A percentile compares a stretch with the other conserved stretches of the same genome.
Evolutionary conservation across 2,797 vertebrate genomes (phyloP).

Genomic region (Adrianichthys oophorus): DNA sequence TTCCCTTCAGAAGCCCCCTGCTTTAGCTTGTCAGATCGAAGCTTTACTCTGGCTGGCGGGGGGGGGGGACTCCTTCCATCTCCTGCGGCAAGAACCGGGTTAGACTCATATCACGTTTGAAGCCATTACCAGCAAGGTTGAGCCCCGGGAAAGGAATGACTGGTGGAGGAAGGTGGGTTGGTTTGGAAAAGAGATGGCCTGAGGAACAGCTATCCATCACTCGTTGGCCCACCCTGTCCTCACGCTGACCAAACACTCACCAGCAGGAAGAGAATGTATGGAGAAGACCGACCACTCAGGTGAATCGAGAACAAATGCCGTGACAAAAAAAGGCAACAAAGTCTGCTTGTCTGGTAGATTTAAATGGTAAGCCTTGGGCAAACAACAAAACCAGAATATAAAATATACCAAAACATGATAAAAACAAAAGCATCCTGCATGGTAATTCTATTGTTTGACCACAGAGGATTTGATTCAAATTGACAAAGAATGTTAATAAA

Average conservation of each 20-base stretch:
- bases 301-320: conserved; percentile 19
- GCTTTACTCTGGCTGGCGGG: conserved; percentile 23
- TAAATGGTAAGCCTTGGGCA: too few relatives aligned
- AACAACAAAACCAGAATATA: too few relatives aligned
- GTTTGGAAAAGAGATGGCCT: conserved; percentile 42
- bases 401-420: too few relatives aligned
- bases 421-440: too few relatives aligned
- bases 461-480: too few relatives aligned
- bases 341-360: too few relatives aligned
- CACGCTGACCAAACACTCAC: conserved; percentile 40
- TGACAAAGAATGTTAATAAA: too few relatives aligned
- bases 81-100: conserved; percentile 45
- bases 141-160: conserved; percentile 62
- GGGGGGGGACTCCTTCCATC: conserved; percentile 42
- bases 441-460: too few relatives aligned
- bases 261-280: conserved; percentile 24
- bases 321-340: too few relatives aligned
- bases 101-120: conserved; percentile 73
- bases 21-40: conserved; percentile 51
- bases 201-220: conserved; percentile 68
- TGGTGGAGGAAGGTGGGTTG: conserved; percentile 30
- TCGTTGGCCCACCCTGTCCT: conserved; percentile 30
- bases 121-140: conserved; percentile 73
- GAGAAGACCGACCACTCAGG: conserved; percentile 31
- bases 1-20: conserved; percentile 31